These are phyloP conservation scores for Aspidoscelis tigris DNA, from an alignment of 2,113 vertebrate species.

Conservation along the genomic window DNA sequence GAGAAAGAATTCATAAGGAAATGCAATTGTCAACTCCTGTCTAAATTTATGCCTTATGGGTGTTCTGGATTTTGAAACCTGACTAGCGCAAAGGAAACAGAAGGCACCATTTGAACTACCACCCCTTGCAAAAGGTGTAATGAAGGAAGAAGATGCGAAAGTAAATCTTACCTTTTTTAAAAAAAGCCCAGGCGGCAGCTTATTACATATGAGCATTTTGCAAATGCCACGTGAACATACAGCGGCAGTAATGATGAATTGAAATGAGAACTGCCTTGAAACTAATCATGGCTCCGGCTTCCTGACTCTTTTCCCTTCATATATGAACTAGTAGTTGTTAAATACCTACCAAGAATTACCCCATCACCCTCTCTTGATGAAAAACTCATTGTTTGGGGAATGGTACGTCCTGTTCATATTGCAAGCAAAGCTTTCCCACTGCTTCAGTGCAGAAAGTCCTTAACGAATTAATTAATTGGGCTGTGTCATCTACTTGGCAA, in stretches of 20 bases:
- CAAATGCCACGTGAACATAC: neutral
- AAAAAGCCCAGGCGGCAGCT: neutral
- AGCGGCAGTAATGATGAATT: conserved; percentile 11
- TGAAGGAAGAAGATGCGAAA: neutral
- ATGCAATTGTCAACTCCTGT: conserved; percentile 12
- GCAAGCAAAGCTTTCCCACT: neutral
- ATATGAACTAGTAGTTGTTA: neutral
- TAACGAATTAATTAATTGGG: neutral
- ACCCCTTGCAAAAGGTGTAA: neutral
- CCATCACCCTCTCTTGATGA: neutral
- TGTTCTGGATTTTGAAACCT: no score
- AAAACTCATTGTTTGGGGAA: neutral
- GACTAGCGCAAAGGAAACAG: neutral
- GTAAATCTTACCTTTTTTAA: neutral
- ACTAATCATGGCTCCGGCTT: neutral
- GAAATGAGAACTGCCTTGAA: neutral
- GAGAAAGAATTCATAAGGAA: conserved; percentile 25
- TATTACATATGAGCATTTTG: neutral
- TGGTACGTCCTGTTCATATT: neutral
- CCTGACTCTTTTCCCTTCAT: no score
- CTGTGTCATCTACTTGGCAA: neutral
- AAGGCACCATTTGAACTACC: neutral
- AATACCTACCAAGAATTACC: neutral
- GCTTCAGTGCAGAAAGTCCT: neutral
- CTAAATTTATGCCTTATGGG: conserved; percentile 5